Base-by-base conservation (phyloP, 2,797 vertebrate species). In the Manis crassicaudata region DNA sequence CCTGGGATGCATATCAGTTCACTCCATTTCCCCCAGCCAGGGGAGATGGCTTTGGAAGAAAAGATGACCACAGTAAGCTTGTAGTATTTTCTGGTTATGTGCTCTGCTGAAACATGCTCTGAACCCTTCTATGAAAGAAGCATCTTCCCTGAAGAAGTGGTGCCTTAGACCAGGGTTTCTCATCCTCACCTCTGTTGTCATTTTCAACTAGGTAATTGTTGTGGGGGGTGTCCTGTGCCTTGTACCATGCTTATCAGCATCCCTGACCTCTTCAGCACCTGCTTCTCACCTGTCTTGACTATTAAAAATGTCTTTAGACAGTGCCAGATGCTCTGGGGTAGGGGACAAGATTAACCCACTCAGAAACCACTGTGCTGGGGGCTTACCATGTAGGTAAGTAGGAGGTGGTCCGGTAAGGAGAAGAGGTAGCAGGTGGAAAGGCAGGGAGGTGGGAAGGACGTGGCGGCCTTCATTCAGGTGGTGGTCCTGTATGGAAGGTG, bases 391-490 rank as follows among this genome's bases (percentile, higher is more conserved):
- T 37, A 20, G 32, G 13, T 25, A 60, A 37, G 43, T 17, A 81
- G 60, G 62, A 65, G 25, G 20, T 35, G 25, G 76, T 10, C 62
- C 18, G 8, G 32, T 10, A 56, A 32, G 25, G 52, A 37, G 52
- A 50, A 20, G 88, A 56, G 63, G 52, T 7, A 25, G 56, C 40
- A 0, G 18, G 40, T 40, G 13, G 54, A n/a, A 43, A 54, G 72
- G 46, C 50, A 68, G 58, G 35, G 18, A 7, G 21, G 20, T 40
- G 14, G 9, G 54, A 72, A 29, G 14, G 13, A 11, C 5, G 0
- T 13, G 0, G 23, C 2, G 0, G 20, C 52, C 37, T 73, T 88
- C 7, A 6, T 43, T 21, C 6, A 0, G 3, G 7, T 27, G 27
- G 43, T 13, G 27, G 12, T 70, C 21, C n/a, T 46, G 23, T 6